Evolutionary conservation across 2,797 vertebrate genomes (phyloP).

Genomic region (Melanotaenia pygmaea): DNA sequence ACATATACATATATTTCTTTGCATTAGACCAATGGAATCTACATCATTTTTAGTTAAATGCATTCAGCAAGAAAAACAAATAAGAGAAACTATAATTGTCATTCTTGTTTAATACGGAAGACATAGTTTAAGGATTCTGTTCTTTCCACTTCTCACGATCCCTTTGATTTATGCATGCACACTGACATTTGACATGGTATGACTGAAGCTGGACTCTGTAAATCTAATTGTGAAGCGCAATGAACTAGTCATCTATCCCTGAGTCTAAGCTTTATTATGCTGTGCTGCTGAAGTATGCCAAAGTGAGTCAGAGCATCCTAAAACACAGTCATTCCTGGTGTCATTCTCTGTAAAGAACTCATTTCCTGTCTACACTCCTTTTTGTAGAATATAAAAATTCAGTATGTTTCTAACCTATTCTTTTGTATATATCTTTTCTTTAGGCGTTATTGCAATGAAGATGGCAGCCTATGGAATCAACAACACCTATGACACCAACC

Average conservation of each 20-base stretch:
- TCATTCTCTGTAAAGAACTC: background rate
- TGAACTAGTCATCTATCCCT: background rate
- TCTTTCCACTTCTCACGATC: background rate
- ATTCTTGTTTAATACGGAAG: background rate
- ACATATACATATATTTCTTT: background rate
- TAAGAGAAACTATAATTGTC: background rate
- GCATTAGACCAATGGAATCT: background rate
- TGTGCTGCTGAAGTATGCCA: slow-evolving; percentile 13
- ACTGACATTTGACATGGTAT: slow-evolving; percentile 17
- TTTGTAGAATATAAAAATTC: background rate
- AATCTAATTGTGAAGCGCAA: slow-evolving; percentile 18
- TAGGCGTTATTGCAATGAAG: slow-evolving; percentile 52
- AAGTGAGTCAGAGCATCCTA: background rate
- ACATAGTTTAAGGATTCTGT: background rate
- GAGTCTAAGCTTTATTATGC: background rate
- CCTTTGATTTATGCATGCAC: slow-evolving; percentile 10
- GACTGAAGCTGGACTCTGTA: slow-evolving; percentile 17
- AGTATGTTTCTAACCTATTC: background rate
- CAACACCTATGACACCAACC: slow-evolving; percentile 37
- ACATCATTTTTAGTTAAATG: background rate
- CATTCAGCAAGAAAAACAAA: background rate
- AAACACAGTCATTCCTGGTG: background rate
- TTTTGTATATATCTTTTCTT: slow-evolving; percentile 7
- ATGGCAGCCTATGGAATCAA: slow-evolving; percentile 53
- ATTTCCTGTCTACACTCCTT: background rate